A percentile compares a stretch with the other conserved stretches of the same genome.
Evolutionary conservation across 2,797 vertebrate species (phyloP).

Genomic region (Nannoperca obscura): DNA sequence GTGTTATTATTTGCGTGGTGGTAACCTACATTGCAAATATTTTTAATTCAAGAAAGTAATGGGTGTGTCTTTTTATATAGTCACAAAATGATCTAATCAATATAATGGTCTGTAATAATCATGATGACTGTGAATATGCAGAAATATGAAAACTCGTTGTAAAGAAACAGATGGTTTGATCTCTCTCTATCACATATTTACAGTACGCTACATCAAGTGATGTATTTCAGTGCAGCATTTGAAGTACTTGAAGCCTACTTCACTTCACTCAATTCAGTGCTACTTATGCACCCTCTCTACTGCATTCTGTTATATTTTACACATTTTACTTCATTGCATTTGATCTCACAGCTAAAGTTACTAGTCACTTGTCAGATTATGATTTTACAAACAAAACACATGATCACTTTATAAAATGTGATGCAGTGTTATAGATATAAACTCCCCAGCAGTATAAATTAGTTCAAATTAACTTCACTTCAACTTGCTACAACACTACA

Average conservation of each 20-base stretch:
- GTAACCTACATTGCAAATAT: neutral
- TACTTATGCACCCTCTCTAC: neutral
- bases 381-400: neutral
- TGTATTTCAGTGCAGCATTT: neutral
- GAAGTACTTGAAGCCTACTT: neutral
- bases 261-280: neutral
- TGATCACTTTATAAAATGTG: neutral
- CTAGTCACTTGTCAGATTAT: neutral
- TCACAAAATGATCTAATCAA: constrained; percentile 11
- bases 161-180: neutral
- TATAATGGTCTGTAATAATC: constrained; percentile 6
- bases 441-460: neutral
- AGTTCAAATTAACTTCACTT: neutral
- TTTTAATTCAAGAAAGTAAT: constrained; percentile 11
- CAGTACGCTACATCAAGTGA: neutral
- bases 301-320: neutral
- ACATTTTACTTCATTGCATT: neutral
- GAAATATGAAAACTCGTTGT: neutral
- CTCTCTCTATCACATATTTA: neutral
- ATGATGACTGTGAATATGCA: neutral
- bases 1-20: neutral
- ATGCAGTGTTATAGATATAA: neutral
- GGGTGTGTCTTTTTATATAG: constrained; percentile 5
- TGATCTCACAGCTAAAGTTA: neutral
- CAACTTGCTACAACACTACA: too few relatives aligned